Evolutionary conservation across 2,113 vertebrate genomes (phyloP), one percentile per base, ranked within the genome.

Genomic region (Sylvietta virens): DNA sequence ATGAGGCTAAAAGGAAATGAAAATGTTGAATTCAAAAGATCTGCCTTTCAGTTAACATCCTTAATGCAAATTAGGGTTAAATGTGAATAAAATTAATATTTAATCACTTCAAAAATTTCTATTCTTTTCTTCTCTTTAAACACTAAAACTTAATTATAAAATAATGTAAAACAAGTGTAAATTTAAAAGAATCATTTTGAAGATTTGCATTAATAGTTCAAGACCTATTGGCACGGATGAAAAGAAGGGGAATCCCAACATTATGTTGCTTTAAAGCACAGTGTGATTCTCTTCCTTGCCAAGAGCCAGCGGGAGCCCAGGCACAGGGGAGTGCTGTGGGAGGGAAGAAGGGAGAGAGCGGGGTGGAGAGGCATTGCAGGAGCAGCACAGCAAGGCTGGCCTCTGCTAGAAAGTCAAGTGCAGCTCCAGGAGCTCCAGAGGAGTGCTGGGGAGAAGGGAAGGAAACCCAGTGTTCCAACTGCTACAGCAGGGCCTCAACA

Each of bases 1-100:
- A 21, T 54, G 91, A 95, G 86, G 16, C 50, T 95, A 83, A 87
- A 92, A 97, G 72, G 80, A 95, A 97, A 97, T 88, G 79, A 95
- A 97, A 97, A 97, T 1, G 19, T 11, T 82, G 82, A 93, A 94
- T 88, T 91, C 86, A 97, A 94, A 97, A 90, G 95, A 91, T 81
- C 64, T 87, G 61, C 67, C 82, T 91, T 96, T 91, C 47, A 69
- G 73, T 87, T 97, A 97, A 95, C 92, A 95, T 96, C 65, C 61
- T 96, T 96, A 90, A 98, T 97, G 97, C 60, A 97, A 97, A 98
- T 96, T 87, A 97, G 70, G 90, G 95, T 97, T 95, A 97, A 96
- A 90, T 94, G 95, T 94, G 93, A 97, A 92, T 91, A 82, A 94
- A 86, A 96, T 96, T 95, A 96, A 97, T 97, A 96, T 97, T 96